Evolutionary conservation across 2,797 vertebrate genomes (phyloP).

Genomic region (Oryzias dopingdopingensis): DNA sequence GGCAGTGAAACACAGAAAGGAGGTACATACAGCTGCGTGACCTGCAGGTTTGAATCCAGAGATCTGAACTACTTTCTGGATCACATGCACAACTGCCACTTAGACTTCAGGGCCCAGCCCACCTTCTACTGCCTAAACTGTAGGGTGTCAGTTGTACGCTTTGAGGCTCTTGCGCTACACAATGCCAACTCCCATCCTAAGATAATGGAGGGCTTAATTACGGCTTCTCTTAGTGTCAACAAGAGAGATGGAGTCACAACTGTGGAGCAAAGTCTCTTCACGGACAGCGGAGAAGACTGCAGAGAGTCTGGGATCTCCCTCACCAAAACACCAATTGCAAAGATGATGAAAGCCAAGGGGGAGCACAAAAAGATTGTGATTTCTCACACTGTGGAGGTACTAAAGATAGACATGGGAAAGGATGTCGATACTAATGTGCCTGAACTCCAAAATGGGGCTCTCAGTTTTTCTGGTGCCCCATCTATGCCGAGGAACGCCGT

Average conservation of each 20-base stretch:
- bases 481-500: slow-evolving; percentile 86
- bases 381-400: slow-evolving; percentile 87
- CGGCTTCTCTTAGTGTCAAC: slow-evolving; percentile 82
- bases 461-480: slow-evolving; percentile 82
- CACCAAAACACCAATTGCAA: slow-evolving; percentile 96
- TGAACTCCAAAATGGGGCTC: slow-evolving; percentile 76
- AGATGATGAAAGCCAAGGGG: slow-evolving; percentile 91
- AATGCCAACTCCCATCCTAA: slow-evolving; percentile 83
- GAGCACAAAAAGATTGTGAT: slow-evolving; percentile 92
- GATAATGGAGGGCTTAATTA: slow-evolving; percentile 69
- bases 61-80: slow-evolving; percentile 89
- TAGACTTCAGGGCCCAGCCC: slow-evolving; percentile 89
- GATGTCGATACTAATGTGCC: slow-evolving; percentile 73
- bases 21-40: slow-evolving; percentile 83
- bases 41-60: slow-evolving; percentile 87
- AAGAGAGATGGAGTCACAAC: slow-evolving; percentile 82
- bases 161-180: slow-evolving; percentile 90
- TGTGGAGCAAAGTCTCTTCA: slow-evolving; percentile 87
- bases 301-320: slow-evolving; percentile 87
- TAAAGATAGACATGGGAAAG: slow-evolving; percentile 70
- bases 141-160: slow-evolving; percentile 85
- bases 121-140: slow-evolving; percentile 88
- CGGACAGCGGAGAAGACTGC: slow-evolving; percentile 73
- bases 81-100: slow-evolving; percentile 91
- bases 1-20: slow-evolving; percentile 71